Conservation (phyloP, 37 sponge, comb jelly and placozoan genomes). For the Halisarca cf. caerulea region DNA sequence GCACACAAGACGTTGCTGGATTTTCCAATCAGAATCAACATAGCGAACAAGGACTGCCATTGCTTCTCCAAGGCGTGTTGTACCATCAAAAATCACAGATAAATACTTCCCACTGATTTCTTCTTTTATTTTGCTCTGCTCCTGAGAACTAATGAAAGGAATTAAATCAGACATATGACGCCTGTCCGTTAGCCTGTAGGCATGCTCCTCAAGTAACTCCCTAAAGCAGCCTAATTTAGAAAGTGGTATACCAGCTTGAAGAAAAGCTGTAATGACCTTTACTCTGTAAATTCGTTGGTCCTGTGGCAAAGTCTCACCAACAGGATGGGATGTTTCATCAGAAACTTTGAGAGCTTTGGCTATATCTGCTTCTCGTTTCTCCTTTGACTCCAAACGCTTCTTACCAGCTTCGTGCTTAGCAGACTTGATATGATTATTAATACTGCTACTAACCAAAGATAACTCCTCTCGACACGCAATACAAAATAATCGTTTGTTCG, state of each 20-base stretch:
- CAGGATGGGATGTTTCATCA: slow-evolving; percentile 16
- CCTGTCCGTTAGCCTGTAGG: slow-evolving; percentile 16
- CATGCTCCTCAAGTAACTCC: slow-evolving; percentile 43
- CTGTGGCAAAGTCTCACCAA: slow-evolving; percentile 37
- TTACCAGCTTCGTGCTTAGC: slow-evolving; percentile 43
- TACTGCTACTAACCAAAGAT: slow-evolving; percentile 10
- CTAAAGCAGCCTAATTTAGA: slow-evolving; percentile 29
- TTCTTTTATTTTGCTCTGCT: slow-evolving; percentile 17
- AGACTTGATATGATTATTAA: too few relatives aligned
- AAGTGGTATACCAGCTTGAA: slow-evolving; percentile 34
- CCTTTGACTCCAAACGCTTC: slow-evolving; percentile 17
- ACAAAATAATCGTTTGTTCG: slow-evolving; percentile 29
- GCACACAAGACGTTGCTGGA: slow-evolving; percentile 27
- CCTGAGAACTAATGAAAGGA: slow-evolving; percentile 30
- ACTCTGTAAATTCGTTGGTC: slow-evolving; percentile 25
- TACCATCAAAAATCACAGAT: slow-evolving; percentile 39
- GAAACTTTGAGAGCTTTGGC: slow-evolving; percentile 26
- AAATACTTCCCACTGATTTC: slow-evolving; percentile 13
- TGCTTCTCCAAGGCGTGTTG: slow-evolving; percentile 21
- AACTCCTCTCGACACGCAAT: slow-evolving; percentile 33
- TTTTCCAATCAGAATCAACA: slow-evolving; percentile 18
- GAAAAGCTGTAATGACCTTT: slow-evolving; percentile 46
- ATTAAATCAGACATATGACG: slow-evolving; percentile 29
- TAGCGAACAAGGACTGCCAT: slow-evolving; percentile 23
- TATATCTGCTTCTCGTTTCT: slow-evolving; percentile 31